Base-by-base conservation (phyloP, 2,888 invertebrate genomes). In the Acrobasis suavella region DNA sequence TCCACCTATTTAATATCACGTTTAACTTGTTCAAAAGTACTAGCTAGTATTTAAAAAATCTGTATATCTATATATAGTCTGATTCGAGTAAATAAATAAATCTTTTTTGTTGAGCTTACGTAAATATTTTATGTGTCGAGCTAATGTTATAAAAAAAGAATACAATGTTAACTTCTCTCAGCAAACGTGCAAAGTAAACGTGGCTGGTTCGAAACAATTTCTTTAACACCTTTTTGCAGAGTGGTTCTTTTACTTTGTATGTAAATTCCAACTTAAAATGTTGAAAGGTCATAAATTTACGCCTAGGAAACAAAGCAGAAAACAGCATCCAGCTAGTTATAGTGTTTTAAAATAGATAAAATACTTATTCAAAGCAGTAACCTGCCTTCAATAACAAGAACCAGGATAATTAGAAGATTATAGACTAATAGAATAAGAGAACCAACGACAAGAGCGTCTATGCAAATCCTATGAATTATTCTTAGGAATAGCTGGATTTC, bases 101-200 rank as follows among this genome's bases (percentile, higher is more conserved):
- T 22, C 22, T 3, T 22, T 16, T 39, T 12, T 39, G 42, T 42
- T 16, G 16, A 42, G 3, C 10, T 55, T 39, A 39, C 39, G 42
- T 42, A 16, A 56, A 42, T 14, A 42, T 42, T 54, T 42, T 42
- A 56, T 56, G 56, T 42, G 56, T 16, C 15, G 8, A 39, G 56
- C 42, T 42, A 56, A 42, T 6, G 42, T 39, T 54, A 39, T 16
- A 17, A 12, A 42, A 56, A 56, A 42, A 51, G 22, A 38, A 56
- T 22, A 22, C 42, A 16, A 10, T 16, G 12, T 16, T 39, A 15
- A 17, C 22, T 42, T 7, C 39, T 39, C 56, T 56, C 42, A 39
- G 66, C 69, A 69, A 54, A 65, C 37, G 38, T 5, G 38, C 38
- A 38, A 55, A 38, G 38, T 9, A 55, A 56, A 56, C 56, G 56